phyloP scores from a whole-genome alignment of 2,113 vertebrate species.

The Ailuropoda melanoleuca region DNA sequence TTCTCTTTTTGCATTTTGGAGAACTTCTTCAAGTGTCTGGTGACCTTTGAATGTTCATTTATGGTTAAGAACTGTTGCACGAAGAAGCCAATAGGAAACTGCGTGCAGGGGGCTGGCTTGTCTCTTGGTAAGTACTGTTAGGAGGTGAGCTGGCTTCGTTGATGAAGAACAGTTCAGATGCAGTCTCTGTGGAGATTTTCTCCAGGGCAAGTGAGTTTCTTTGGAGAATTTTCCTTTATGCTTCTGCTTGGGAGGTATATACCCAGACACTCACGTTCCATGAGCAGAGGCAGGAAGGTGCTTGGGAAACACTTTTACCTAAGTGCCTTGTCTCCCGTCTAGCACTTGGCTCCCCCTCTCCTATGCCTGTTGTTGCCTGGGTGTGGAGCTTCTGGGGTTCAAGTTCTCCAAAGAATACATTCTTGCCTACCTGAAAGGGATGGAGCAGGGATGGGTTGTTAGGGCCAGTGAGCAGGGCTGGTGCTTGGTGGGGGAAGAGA shows the following conservation, averaged over 20 bases:
- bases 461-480: neutral
- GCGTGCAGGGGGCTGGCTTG: neutral
- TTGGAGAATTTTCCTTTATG: neutral
- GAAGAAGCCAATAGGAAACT: neutral
- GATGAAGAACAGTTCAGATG: neutral
- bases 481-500: neutral
- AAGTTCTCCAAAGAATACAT: neutral
- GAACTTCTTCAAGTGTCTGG: neutral
- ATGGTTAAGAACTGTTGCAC: neutral
- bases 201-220: neutral
- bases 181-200: neutral
- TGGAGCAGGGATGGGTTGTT: neutral
- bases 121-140: neutral
- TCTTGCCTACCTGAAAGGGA: neutral
- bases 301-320: neutral
- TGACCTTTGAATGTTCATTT: neutral
- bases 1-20: neutral
- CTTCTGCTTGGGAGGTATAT: neutral
- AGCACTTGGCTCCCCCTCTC: neutral
- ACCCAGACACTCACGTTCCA: neutral
- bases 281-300: neutral
- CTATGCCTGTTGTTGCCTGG: neutral
- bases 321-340: neutral
- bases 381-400: neutral
- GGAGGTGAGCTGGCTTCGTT: neutral